Evolutionary conservation across 2,888 invertebrate genomes (phyloP).

Genomic region (Belgica antarctica): DNA sequence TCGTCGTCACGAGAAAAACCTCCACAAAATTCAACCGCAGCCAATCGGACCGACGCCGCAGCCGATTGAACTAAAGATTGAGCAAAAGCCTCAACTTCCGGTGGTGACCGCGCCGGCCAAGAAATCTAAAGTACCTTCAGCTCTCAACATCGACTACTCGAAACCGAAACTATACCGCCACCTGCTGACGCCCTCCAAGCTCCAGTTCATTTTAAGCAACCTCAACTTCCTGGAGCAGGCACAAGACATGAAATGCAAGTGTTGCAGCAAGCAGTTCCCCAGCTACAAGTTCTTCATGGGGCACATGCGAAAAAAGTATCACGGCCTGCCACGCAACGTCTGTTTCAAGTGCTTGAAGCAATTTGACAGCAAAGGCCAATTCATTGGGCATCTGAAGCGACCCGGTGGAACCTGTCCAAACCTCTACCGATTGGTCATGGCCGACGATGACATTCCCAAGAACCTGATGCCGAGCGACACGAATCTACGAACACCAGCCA

Average conservation of each 20-base stretch:
- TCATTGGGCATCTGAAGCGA: conserved; percentile 55
- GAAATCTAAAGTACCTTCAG: not conserved
- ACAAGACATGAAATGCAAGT: conserved; percentile 55
- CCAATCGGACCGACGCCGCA: conserved; percentile 45
- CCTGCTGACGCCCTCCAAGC: conserved; percentile 52
- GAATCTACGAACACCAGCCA: conserved; percentile 50
- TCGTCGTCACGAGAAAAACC: conserved; percentile 54
- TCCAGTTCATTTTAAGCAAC: conserved; percentile 53
- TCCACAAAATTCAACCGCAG: conserved; percentile 50
- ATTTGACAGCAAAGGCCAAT: conserved; percentile 55
- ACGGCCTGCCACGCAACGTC: conserved; percentile 52
- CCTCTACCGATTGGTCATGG: conserved; percentile 52
- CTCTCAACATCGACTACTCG: conserved; percentile 49
- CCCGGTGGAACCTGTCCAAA: conserved; percentile 53
- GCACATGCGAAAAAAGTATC: conserved; percentile 55
- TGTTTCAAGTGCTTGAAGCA: conserved; percentile 55
- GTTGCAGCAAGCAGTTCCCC: conserved; percentile 53
- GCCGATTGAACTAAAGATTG: not conserved
- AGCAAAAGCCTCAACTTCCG: not conserved
- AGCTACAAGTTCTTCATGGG: conserved; percentile 56
- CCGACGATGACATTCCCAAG: conserved; percentile 48
- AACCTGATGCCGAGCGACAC: conserved; percentile 38
- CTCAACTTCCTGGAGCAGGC: conserved; percentile 54
- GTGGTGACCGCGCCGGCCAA: not conserved
- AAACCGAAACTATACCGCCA: conserved; percentile 54